Base-by-base conservation (phyloP, 2,888 invertebrate genomes). In the Drosophila macrothrix region DNA sequence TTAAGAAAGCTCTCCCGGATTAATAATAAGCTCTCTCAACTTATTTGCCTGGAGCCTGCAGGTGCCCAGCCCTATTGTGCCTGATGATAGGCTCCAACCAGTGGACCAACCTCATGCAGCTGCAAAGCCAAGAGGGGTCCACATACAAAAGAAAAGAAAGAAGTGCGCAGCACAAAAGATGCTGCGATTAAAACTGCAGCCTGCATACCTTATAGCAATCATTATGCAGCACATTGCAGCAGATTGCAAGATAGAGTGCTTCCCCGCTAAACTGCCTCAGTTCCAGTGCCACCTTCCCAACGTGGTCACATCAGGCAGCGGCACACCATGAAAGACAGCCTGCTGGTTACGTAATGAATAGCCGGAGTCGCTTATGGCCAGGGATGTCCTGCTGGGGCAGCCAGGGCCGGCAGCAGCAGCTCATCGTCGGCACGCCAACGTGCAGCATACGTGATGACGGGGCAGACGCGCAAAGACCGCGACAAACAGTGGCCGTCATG, bases 11-110 rank as follows among this genome's bases (percentile, higher is more conserved):
- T 12, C 5, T 12, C 12, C 31, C 14, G 6, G 3, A 37, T 41
- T 41, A 46, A 16, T 9, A 41, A 58, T 29, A n/a, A 28, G 19
- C 29, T 16, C 29, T 1, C 16, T 2, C 49, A 37, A 28, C 25
- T 22, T 41, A 96, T 93, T 80, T 96, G 94, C 91, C 94, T 1
- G 96, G 95, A 1, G 96, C 95, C 16, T 49, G 41, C 12, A 60
- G 35, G 49, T 64, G 96, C 59, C 94, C 94, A 0, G 96, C 97
- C 0, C 96, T 96, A 82, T 95, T 95, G 87, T 97, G 96, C 64
- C 96, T 94, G 9, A 97, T 94, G 0, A 97, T 96, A 84, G 97
- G 97, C 90, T 97, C 97, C 0, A 96, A 96, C 96, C 96, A 96
- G 93, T 96, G 97, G 12, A 97, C 94, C 0, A 96, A 96, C 97